These are phyloP conservation scores for Bombus fervidus DNA, from an alignment of 1,140 invertebrate genomes.

Conservation along the genomic window DNA sequence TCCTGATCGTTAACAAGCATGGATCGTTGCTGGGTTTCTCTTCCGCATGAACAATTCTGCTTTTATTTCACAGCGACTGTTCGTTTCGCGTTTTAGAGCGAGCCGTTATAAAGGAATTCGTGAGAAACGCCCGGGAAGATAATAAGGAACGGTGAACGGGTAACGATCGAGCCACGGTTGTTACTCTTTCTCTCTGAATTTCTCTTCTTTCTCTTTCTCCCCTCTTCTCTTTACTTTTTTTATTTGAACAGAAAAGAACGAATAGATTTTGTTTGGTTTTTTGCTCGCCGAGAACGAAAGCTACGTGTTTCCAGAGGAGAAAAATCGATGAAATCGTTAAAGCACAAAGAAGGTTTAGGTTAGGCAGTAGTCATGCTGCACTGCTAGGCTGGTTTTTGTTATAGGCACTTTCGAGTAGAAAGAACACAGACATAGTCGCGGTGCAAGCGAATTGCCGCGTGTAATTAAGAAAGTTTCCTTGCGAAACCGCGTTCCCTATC, in stretches of 20 bases:
- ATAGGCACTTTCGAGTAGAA: neutral
- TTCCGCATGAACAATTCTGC: slow-evolving; percentile 19
- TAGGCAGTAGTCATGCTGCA: neutral
- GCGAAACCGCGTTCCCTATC: slow-evolving; percentile 6
- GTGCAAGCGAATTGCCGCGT: neutral
- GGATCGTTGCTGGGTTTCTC: neutral
- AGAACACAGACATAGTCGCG: neutral
- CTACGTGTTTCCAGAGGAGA: neutral
- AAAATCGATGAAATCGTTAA: neutral
- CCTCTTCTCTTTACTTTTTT: neutral
- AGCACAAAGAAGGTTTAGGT: neutral
- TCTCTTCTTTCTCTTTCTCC: neutral
- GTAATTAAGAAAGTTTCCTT: slow-evolving; percentile 37
- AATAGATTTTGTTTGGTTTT: neutral
- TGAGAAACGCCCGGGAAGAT: slow-evolving; percentile 27
- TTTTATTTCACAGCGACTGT: slow-evolving; percentile 28
- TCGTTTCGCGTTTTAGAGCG: slow-evolving; percentile 40
- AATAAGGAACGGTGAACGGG: slow-evolving; percentile 22
- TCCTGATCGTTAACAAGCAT: slow-evolving; percentile 35
- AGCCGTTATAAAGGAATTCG: slow-evolving; percentile 21
- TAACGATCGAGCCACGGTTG: slow-evolving; percentile 1
- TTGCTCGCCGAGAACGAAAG: neutral
- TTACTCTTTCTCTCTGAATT: neutral
- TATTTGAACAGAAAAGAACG: neutral
- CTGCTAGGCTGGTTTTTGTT: neutral